Evolutionary conservation across 2,113 vertebrate species (phyloP), one percentile per base, ranked within the genome.

Genomic region (Diglossa brunneiventris): DNA sequence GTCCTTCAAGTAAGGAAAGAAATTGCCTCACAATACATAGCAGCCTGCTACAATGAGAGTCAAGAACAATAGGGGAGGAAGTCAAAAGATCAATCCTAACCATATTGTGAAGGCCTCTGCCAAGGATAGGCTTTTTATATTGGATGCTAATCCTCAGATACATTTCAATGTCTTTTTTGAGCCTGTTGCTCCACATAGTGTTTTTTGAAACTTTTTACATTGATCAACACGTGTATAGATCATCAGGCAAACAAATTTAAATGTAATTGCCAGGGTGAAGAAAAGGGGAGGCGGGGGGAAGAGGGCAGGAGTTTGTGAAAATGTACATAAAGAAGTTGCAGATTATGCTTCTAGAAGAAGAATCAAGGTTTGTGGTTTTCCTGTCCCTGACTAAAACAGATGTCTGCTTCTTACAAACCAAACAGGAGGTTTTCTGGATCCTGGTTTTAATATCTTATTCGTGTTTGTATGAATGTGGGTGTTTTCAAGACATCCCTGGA

Each of bases 401-500:
- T 12, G 4, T 80, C 67, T 81, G 23, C 27, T 61, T 83, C 81
- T 82, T 78, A 72, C 4, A 46, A 27, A 50, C 24, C 49, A 91
- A 87, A 91, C 56, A 76, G 56, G 37, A 96, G 56, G 37, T 47
- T 95, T 96, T 73, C 64, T 64, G 41, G 52, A 74, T 88, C 73
- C 95, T 81, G 84, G 11, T 79, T 97, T 58, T 94, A 90, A 96
- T 96, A 49, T 93, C 81, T 93, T 96, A 89, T 95, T 97, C 86
- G 17, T 96, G 83, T 97, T 97, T 97, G 72, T 94, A 87, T 4
- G 53, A 92, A 87, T 96, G 85, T 95, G 96, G 95, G 88, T 89
- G 64, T 96, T 97, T 92, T 95, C 83, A 97, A 96, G 95, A 96
- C 84, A 96, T 97, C 97, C 96, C 97, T 76, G 58, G 94, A 90